Evolutionary conservation across 2,797 vertebrate species (phyloP).

Genomic region (Syngnathus acus): DNA sequence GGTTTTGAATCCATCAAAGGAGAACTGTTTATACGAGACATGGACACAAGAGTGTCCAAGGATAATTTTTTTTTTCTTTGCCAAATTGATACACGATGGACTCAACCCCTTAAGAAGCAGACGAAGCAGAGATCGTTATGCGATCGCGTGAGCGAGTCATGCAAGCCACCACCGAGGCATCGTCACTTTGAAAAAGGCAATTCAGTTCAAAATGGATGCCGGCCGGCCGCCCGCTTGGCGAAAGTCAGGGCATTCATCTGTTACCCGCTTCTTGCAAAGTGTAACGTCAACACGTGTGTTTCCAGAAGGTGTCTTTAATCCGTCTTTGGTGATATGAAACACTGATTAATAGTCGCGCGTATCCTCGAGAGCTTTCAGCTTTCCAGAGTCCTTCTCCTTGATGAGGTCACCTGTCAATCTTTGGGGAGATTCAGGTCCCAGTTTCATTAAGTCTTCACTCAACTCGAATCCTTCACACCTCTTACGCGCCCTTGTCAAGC

Average conservation of each 20-base stretch:
- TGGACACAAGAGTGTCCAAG: no score
- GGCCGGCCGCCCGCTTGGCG: slow-evolving; percentile 21
- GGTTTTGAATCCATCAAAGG: slow-evolving; percentile 48
- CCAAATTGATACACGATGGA: slow-evolving; percentile 30
- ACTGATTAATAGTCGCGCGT: slow-evolving; percentile 9
- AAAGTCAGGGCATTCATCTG: slow-evolving; percentile 17
- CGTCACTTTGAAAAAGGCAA: not conserved
- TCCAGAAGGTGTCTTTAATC: not conserved
- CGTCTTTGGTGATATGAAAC: slow-evolving; percentile 1
- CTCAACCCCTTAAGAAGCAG: slow-evolving; percentile 24
- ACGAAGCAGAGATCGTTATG: not conserved
- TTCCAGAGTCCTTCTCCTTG: slow-evolving; percentile 35
- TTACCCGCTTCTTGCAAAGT: slow-evolving; percentile 3
- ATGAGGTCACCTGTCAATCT: slow-evolving; percentile 38
- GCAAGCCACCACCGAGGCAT: slow-evolving; percentile 26
- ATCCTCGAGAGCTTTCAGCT: slow-evolving; percentile 20
- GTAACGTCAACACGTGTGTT: slow-evolving; percentile 9
- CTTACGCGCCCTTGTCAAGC: slow-evolving; percentile 9
- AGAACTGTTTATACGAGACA: not conserved
- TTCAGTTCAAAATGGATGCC: slow-evolving; percentile 16
- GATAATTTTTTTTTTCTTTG: not conserved
- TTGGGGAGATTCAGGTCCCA: slow-evolving; percentile 50
- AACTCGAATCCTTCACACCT: slow-evolving; percentile 2
- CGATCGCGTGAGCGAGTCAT: slow-evolving; percentile 18
- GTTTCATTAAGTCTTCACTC: slow-evolving; percentile 50